phyloP scores from a whole-genome alignment of 2,113 vertebrate genomes.

The Limnothrissa miodon region DNA sequence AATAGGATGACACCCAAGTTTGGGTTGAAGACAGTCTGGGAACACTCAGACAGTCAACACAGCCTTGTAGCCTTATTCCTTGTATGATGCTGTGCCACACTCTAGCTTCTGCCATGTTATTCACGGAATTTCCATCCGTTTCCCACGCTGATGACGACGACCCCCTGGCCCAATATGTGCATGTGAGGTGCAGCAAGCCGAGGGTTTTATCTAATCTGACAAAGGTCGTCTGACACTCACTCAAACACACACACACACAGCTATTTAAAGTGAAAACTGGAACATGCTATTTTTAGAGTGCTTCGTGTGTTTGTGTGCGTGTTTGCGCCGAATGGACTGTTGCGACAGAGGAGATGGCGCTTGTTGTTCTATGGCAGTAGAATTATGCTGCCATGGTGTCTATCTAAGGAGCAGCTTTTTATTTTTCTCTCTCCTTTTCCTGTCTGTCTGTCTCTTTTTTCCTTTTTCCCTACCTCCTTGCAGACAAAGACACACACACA shows the following conservation, averaged over 20 bases:
- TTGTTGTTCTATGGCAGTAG: conserved; percentile 24
- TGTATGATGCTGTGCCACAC: background rate
- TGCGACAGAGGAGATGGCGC: background rate
- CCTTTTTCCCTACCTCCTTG: background rate
- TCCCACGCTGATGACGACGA: background rate
- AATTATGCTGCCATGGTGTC: conserved; percentile 29
- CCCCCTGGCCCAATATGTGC: conserved; percentile 2
- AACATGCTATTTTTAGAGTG: conserved; percentile 40
- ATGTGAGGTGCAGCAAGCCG: conserved; percentile 25
- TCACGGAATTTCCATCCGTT: background rate
- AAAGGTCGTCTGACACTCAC: conserved; percentile 27
- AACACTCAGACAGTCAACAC: background rate
- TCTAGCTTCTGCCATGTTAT: background rate
- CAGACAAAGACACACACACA: conserved; percentile 8
- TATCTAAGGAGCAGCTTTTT: conserved; percentile 19
- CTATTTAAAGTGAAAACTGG: conserved; percentile 33
- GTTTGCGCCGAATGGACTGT: conserved; percentile 9
- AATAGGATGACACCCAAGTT: background rate
- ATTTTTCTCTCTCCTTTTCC: background rate
- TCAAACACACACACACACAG: conserved; percentile 23
- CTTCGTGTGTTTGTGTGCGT: conserved; percentile 10
- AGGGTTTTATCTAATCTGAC: conserved; percentile 32
- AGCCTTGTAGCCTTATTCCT: background rate
- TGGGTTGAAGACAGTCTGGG: background rate
- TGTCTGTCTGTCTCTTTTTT: background rate